Evolutionary conservation across 2,113 vertebrate genomes (phyloP).

Genomic region (Steatornis caripensis): DNA sequence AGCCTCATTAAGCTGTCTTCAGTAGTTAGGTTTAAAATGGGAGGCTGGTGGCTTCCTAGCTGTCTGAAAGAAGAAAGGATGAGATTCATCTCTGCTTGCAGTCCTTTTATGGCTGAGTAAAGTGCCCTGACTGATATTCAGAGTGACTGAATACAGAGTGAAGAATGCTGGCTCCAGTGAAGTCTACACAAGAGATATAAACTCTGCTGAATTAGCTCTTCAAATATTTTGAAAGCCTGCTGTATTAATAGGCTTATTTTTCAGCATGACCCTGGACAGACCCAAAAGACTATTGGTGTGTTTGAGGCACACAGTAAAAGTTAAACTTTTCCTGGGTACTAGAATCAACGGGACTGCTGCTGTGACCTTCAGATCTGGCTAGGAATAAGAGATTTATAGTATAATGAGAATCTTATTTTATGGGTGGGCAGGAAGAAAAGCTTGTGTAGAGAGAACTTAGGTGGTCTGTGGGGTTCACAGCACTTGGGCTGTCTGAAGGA

Average conservation of each 20-base stretch:
- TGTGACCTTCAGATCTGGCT: not conserved
- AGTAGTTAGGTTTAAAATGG: not conserved
- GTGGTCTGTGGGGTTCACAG: not conserved
- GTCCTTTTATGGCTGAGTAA: constrained; percentile 1
- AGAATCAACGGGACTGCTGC: not conserved
- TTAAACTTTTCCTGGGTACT: not conserved
- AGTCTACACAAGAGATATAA: not conserved
- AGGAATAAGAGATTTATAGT: not conserved
- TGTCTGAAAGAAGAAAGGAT: not conserved
- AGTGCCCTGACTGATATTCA: constrained; percentile 14
- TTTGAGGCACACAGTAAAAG: not conserved
- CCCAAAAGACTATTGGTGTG: not conserved
- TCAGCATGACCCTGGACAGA: not conserved
- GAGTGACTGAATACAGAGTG: constrained; percentile 7
- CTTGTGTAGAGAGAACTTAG: not conserved
- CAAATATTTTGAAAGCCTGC: not conserved
- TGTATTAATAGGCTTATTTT: not conserved
- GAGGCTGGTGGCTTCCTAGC: constrained; percentile 7
- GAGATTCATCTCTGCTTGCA: constrained; percentile 9
- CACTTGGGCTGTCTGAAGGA: not conserved
- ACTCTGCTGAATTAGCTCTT: constrained; percentile 25
- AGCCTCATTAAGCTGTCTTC: constrained; percentile 13
- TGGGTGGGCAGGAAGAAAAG: not conserved
- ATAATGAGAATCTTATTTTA: not conserved
- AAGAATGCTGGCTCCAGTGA: constrained; percentile 6